Conservation (phyloP, 2,797 vertebrate species). For the Lepilemur ruficaudatus region DNA sequence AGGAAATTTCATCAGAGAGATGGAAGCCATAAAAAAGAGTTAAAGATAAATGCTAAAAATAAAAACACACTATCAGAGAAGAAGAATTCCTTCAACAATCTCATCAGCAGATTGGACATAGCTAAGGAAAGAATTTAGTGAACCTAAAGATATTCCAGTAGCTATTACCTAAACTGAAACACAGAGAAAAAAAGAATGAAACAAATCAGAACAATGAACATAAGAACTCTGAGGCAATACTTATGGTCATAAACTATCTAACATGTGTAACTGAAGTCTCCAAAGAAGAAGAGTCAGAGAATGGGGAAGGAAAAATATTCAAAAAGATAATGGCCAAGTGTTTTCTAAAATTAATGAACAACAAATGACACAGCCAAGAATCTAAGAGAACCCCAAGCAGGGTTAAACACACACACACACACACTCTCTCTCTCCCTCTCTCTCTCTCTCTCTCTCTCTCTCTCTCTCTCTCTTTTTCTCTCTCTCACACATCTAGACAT, state of each 20-base stretch:
- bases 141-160: neutral
- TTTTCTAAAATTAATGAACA: slow-evolving; percentile 37
- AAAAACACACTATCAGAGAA: neutral
- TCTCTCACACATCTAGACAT: neutral
- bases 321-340: neutral
- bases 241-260: neutral
- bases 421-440: neutral
- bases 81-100: neutral
- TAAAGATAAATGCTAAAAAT: slow-evolving; percentile 2
- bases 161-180: neutral
- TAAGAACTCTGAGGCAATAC: slow-evolving; percentile 17
- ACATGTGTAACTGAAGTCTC: neutral
- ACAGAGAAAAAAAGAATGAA: neutral
- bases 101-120: neutral
- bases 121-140: neutral
- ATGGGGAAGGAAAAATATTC: neutral
- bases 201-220: neutral
- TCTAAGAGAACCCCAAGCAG: neutral
- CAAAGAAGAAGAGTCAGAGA: neutral
- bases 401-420: neutral
- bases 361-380: neutral
- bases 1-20: neutral
- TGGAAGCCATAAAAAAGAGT: neutral
- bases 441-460: no score
- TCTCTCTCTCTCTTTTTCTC: no score